Evolutionary conservation across 1,140 invertebrate species (phyloP).

Genomic region (Eulimnadia texana): DNA sequence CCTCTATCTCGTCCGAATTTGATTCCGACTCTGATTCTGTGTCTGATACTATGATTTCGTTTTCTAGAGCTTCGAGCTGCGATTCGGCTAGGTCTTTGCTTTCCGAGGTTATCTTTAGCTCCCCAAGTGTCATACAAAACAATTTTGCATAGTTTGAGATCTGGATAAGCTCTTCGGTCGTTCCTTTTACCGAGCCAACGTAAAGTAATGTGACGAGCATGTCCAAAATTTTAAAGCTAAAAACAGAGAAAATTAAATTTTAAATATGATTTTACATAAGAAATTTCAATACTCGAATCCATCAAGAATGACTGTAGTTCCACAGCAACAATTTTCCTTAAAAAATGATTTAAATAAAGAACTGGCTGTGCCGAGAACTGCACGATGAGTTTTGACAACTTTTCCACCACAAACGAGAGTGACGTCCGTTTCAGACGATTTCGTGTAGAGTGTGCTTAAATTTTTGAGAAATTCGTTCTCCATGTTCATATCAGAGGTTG

Average conservation of each 20-base stretch:
- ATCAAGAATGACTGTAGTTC: neutral
- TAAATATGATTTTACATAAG: neutral
- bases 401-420: neutral
- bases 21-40: neutral
- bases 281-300: neutral
- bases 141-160: neutral
- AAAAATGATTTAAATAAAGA: neutral
- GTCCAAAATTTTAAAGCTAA: neutral
- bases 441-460: neutral
- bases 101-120: neutral
- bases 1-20: neutral
- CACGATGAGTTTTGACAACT: neutral
- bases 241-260: neutral
- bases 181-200: neutral
- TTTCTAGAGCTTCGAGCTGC: neutral
- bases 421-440: neutral
- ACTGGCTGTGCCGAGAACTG: neutral
- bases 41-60: neutral
- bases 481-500: neutral
- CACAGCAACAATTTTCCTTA: neutral
- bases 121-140: neutral
- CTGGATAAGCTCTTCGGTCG: neutral
- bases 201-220: neutral
- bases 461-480: neutral
- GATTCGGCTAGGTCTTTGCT: neutral